Evolutionary conservation across 2,888 invertebrate species (phyloP).

Genomic region (Acanthococcus lagerstroemiae): DNA sequence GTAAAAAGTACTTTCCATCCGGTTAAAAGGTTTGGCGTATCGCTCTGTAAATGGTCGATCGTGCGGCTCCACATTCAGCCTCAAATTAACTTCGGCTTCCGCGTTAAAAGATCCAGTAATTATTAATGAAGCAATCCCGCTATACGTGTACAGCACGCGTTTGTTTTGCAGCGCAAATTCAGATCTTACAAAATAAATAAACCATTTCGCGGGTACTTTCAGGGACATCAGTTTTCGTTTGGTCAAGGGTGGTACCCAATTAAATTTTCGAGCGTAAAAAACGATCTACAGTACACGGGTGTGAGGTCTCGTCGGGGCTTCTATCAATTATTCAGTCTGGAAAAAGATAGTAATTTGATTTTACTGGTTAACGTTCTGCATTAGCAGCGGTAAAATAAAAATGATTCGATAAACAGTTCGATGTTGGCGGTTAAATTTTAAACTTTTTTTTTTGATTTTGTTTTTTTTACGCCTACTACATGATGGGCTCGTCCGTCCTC

Average conservation of each 20-base stretch:
- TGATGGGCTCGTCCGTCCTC: too few species aligned
- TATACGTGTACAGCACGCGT: neutral
- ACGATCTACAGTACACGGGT: neutral
- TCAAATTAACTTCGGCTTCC: neutral
- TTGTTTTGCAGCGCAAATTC: neutral
- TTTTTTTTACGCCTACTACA: too few species aligned
- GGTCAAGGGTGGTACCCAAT: too few species aligned
- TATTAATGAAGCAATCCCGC: neutral
- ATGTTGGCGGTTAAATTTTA: too few species aligned
- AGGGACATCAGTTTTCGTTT: neutral
- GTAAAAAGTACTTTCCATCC: too few species aligned
- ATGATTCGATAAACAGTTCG: neutral
- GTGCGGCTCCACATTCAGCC: neutral
- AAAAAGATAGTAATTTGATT: slow-evolving; percentile 6
- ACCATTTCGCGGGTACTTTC: neutral
- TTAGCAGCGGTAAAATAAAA: neutral
- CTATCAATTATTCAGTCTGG: slow-evolving; percentile 19
- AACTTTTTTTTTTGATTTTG: too few species aligned
- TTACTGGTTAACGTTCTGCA: neutral
- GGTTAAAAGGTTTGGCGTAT: too few species aligned
- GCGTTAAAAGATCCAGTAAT: neutral
- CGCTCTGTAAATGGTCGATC: too few species aligned
- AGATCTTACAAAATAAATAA: neutral
- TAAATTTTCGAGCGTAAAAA: too few species aligned
- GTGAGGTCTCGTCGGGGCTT: slow-evolving; percentile 13